Conservation (phyloP, 1,140 invertebrate species). For the Drosophila parvula region DNA sequence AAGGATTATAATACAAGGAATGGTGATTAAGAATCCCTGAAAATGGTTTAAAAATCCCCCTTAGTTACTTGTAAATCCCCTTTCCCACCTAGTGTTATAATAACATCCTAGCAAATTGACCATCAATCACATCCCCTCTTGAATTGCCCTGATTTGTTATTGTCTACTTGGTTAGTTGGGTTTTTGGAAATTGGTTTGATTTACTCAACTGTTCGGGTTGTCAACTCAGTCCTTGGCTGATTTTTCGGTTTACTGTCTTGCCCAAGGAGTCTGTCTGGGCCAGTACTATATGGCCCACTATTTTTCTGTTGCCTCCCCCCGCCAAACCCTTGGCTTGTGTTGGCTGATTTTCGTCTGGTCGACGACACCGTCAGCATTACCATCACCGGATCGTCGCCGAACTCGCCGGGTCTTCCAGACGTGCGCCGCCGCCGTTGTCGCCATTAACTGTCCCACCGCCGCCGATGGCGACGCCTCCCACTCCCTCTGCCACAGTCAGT, state of each 20-base stretch:
- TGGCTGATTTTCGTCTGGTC: slow-evolving; percentile 61
- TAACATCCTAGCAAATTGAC: slow-evolving; percentile 19
- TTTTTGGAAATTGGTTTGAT: slow-evolving; percentile 41
- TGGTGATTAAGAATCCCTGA: not conserved
- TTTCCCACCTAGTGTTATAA: not conserved
- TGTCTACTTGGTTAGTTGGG: slow-evolving; percentile 38
- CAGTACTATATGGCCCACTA: slow-evolving; percentile 13
- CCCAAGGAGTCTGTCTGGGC: slow-evolving; percentile 26
- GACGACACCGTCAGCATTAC: slow-evolving; percentile 60
- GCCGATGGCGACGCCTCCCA: slow-evolving; percentile 40
- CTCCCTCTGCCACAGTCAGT: slow-evolving; percentile 18
- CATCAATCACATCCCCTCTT: slow-evolving; percentile 28
- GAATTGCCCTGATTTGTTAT: slow-evolving; percentile 38
- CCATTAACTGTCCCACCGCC: slow-evolving; percentile 59
- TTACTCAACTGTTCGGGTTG: slow-evolving; percentile 22
- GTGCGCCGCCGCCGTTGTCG: slow-evolving; percentile 63
- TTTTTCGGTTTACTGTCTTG: slow-evolving; percentile 15
- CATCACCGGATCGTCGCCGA: slow-evolving; percentile 42
- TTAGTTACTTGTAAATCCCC: not conserved
- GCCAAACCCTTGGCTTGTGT: not conserved
- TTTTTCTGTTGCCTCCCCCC: slow-evolving; percentile 2
- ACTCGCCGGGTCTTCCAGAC: slow-evolving; percentile 55
- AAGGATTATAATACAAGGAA: too few species aligned
- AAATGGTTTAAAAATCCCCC: not conserved
- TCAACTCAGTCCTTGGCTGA: not conserved